Evolutionary conservation across 2,797 vertebrate species (phyloP).

Genomic region (Lophius americanus): DNA sequence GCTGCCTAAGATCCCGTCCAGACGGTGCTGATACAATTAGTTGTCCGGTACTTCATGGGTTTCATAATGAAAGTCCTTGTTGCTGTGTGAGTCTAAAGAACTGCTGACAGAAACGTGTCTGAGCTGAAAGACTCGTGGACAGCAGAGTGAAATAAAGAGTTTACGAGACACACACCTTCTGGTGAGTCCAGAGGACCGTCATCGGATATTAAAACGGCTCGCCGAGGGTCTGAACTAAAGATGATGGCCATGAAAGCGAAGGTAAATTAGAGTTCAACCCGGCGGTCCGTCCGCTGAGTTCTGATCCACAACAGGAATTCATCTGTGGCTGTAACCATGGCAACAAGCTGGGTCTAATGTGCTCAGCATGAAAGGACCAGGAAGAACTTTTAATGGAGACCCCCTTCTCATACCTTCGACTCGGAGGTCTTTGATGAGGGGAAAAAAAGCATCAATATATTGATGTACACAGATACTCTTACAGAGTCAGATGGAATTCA

Average conservation of each 20-base stretch:
- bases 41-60: slow-evolving; percentile 26
- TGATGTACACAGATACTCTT: slow-evolving; percentile 3
- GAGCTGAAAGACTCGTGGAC: background rate
- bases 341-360: slow-evolving; percentile 66
- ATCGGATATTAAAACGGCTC: slow-evolving; percentile 67
- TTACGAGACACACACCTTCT: background rate
- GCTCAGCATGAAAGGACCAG: slow-evolving; percentile 52
- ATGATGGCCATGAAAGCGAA: slow-evolving; percentile 62
- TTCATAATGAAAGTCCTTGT: slow-evolving; percentile 27
- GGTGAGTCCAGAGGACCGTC: slow-evolving; percentile 29
- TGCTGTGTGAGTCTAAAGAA: slow-evolving; percentile 17
- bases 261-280: slow-evolving; percentile 69
- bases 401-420: slow-evolving; percentile 40
- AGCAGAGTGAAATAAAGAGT: slow-evolving; percentile 2
- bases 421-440: slow-evolving; percentile 18
- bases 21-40: slow-evolving; percentile 40
- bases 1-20: background rate
- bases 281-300: slow-evolving; percentile 49
- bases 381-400: slow-evolving; percentile 53
- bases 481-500: background rate
- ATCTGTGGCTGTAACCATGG: slow-evolving; percentile 70
- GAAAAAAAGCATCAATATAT: slow-evolving; percentile 26
- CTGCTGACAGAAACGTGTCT: slow-evolving; percentile 1
- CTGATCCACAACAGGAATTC: slow-evolving; percentile 53
- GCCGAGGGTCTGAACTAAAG: slow-evolving; percentile 65